Evolutionary conservation across 1,140 invertebrate genomes (phyloP).

Genomic region (Akabosia matsudoensis): DNA sequence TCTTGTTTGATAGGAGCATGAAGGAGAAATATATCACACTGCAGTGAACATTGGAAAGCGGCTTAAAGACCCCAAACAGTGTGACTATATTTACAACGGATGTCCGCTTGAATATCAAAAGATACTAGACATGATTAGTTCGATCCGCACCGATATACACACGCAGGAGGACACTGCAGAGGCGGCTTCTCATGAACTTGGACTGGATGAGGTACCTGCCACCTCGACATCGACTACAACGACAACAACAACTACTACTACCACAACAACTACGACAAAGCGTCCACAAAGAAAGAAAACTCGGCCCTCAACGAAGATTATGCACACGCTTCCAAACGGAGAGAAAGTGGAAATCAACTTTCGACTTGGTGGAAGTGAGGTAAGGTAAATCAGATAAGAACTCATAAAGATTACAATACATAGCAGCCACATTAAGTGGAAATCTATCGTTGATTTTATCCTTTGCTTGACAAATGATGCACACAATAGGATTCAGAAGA

Average conservation of each 20-base stretch:
- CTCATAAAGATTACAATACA: background rate
- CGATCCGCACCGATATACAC: background rate
- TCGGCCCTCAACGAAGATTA: slow-evolving; percentile 1
- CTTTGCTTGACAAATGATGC: background rate
- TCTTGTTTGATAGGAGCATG: slow-evolving; percentile 11
- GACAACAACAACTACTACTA: background rate
- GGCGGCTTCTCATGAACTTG: background rate
- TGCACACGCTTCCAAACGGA: slow-evolving; percentile 13
- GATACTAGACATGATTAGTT: slow-evolving; percentile 29
- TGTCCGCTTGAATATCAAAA: slow-evolving; percentile 26
- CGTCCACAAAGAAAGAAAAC: background rate
- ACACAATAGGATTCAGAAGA: slow-evolving; percentile 11
- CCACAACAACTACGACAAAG: background rate
- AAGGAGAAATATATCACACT: slow-evolving; percentile 8
- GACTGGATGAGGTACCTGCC: background rate
- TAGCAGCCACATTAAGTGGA: background rate
- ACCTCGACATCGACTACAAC: background rate
- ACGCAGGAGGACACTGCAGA: background rate
- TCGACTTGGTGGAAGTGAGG: slow-evolving; percentile 18
- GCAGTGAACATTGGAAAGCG: slow-evolving; percentile 33
- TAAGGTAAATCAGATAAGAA: slow-evolving; percentile 2
- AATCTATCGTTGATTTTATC: no score
- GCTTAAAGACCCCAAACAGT: slow-evolving; percentile 19
- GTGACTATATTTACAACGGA: slow-evolving; percentile 29
- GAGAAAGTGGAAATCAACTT: slow-evolving; percentile 24